Conservation (phyloP, 2,113 vertebrate species). For the Sapayoa aenigma region DNA sequence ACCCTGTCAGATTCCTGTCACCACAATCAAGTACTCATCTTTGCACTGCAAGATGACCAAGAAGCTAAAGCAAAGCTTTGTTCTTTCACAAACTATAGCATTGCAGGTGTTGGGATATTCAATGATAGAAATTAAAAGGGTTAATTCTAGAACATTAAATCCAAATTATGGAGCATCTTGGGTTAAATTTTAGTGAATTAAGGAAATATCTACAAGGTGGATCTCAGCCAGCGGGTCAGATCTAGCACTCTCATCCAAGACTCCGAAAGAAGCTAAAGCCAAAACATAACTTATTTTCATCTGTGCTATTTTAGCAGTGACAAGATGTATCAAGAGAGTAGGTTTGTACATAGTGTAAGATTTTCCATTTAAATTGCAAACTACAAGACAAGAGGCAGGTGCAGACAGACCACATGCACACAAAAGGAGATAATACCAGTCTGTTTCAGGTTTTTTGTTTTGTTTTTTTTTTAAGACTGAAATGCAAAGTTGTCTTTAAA, state of each 20-base stretch:
- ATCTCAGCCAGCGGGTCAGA: constrained; percentile 44
- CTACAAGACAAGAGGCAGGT: constrained; percentile 36
- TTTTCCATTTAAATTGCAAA: constrained; percentile 51
- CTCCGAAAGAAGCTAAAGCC: constrained; percentile 29
- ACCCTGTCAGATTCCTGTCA: neutral
- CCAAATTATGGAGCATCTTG: neutral
- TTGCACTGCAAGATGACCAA: neutral
- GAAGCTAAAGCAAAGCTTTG: neutral
- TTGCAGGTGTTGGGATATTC: neutral
- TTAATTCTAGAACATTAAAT: neutral
- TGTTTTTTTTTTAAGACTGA: neutral
- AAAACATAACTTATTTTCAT: constrained; percentile 46
- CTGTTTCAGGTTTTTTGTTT: no score
- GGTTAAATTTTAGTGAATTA: constrained; percentile 3
- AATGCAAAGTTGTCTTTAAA: neutral
- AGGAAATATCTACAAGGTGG: neutral
- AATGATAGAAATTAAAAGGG: neutral
- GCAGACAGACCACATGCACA: constrained; percentile 1
- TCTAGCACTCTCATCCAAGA: constrained; percentile 26
- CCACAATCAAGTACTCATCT: neutral
- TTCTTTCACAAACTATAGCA: neutral
- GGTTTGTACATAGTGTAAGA: neutral
- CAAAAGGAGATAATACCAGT: constrained; percentile 23
- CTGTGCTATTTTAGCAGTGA: constrained; percentile 57
- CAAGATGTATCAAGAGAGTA: constrained; percentile 21